phyloP scores from a whole-genome alignment of 2,888 invertebrate species.

The Platycheirus rosarum region DNA sequence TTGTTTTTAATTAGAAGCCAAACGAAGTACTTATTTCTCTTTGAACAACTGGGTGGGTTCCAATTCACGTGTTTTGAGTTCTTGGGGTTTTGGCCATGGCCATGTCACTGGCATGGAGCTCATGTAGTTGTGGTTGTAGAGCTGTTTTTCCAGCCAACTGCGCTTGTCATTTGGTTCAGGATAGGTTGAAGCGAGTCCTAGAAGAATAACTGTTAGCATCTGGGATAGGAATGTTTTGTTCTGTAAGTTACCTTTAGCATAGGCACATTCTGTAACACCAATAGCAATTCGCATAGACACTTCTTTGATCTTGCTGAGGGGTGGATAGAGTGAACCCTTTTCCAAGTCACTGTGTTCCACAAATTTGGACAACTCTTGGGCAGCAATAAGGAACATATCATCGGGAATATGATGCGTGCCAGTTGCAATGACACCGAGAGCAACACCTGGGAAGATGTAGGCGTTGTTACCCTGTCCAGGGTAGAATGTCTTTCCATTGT shows the following conservation, averaged over 20 bases:
- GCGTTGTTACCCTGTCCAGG: slow-evolving; percentile 99
- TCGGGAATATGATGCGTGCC: slow-evolving; percentile 97
- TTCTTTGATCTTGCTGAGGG: slow-evolving; percentile 91
- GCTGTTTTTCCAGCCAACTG: slow-evolving; percentile 88
- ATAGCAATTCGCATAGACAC: slow-evolving; percentile 95
- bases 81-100: slow-evolving; percentile 84
- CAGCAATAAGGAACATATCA: slow-evolving; percentile 96
- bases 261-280: slow-evolving; percentile 93
- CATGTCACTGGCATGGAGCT: slow-evolving; percentile 89
- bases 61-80: slow-evolving; percentile 81
- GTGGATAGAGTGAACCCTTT: slow-evolving; percentile 96
- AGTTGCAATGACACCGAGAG: slow-evolving; percentile 95
- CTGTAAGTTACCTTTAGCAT: slow-evolving; percentile 88
- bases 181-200: slow-evolving; percentile 92
- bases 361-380: slow-evolving; percentile 91
- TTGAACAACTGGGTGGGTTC: slow-evolving; percentile 79
- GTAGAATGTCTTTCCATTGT: slow-evolving; percentile 90
- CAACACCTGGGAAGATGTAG: slow-evolving; percentile 98
- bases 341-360: slow-evolving; percentile 92
- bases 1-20: slow-evolving; percentile 8
- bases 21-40: slow-evolving; percentile 59
- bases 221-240: too few species aligned
- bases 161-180: slow-evolving; percentile 91
- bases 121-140: slow-evolving; percentile 91
- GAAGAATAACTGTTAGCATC: background rate